Conservation (phyloP, 2,113 vertebrate species). For the Thamnaconus septentrionalis region DNA sequence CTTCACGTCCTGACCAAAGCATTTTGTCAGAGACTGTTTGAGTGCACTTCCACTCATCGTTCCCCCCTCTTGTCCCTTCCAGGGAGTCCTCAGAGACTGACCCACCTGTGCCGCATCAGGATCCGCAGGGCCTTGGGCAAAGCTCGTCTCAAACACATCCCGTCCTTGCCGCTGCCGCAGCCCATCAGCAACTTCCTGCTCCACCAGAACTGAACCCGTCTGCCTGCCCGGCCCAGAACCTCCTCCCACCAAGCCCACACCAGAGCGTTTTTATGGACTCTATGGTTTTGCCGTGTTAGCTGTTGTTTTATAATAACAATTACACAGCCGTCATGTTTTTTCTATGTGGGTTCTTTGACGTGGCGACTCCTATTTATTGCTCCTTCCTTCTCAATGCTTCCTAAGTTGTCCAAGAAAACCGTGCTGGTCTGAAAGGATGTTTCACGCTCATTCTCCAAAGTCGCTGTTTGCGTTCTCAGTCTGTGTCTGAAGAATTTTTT, state of each 20-base stretch:
- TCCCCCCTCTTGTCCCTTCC: slow-evolving; percentile 22
- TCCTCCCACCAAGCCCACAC: background rate
- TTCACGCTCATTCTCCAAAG: too few relatives aligned
- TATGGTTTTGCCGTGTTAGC: slow-evolving; percentile 5
- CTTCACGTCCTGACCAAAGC: too few relatives aligned
- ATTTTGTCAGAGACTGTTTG: background rate
- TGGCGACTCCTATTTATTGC: too few relatives aligned
- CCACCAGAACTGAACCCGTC: slow-evolving; percentile 68
- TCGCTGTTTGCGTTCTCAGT: too few relatives aligned
- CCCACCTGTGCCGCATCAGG: slow-evolving; percentile 84
- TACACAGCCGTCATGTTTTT: slow-evolving; percentile 35
- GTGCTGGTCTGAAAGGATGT: too few relatives aligned
- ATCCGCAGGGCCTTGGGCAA: slow-evolving; percentile 86
- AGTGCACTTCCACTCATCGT: background rate
- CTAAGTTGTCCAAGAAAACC: too few relatives aligned
- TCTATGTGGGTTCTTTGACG: slow-evolving; percentile 17
- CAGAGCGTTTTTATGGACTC: background rate
- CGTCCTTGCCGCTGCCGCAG: slow-evolving; percentile 83
- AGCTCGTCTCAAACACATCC: slow-evolving; percentile 79
- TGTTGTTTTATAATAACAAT: slow-evolving; percentile 19
- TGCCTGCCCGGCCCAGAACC: background rate
- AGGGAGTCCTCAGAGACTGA: slow-evolving; percentile 82
- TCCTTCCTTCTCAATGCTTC: too few relatives aligned
- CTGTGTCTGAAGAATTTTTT: too few relatives aligned
- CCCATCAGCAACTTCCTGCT: slow-evolving; percentile 85